Percentiles rank a stretch among this genome's conserved stretches.
phyloP scores from a whole-genome alignment of 2,888 invertebrate genomes.

The Omphaloscelis lunosa region DNA sequence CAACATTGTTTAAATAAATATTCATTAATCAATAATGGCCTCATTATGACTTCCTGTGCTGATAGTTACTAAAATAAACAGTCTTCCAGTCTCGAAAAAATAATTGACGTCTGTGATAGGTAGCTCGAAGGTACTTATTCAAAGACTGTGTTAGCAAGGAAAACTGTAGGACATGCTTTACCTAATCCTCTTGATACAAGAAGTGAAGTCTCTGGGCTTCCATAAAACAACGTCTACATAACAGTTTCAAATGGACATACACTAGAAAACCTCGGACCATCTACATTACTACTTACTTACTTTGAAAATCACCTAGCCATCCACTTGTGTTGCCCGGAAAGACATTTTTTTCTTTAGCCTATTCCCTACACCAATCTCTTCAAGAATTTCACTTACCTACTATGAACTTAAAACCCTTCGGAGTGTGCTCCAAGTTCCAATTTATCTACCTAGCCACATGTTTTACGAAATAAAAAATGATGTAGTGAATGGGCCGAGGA shows the following conservation, averaged over 20 bases:
- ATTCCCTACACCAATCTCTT: constrained; percentile 17
- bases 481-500: constrained; percentile 80
- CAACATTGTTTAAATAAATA: constrained; percentile 56
- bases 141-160: neutral
- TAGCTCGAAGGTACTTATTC: neutral
- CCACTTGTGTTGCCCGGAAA: constrained; percentile 15
- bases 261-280: neutral
- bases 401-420: constrained; percentile 38
- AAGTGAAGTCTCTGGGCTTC: neutral
- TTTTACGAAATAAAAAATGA: constrained; percentile 75
- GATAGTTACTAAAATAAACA: constrained; percentile 36
- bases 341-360: neutral
- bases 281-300: neutral
- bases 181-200: neutral
- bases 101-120: neutral
- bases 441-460: constrained; percentile 66
- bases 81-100: constrained; percentile 14
- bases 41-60: constrained; percentile 57
- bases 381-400: constrained; percentile 30
- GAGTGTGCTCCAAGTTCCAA: constrained; percentile 43
- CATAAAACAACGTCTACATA: neutral
- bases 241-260: neutral
- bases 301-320: constrained; percentile 7
- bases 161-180: neutral
- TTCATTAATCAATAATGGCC: constrained; percentile 51